Evolutionary conservation across 1,140 invertebrate species (phyloP).

Genomic region (Formica selysi): DNA sequence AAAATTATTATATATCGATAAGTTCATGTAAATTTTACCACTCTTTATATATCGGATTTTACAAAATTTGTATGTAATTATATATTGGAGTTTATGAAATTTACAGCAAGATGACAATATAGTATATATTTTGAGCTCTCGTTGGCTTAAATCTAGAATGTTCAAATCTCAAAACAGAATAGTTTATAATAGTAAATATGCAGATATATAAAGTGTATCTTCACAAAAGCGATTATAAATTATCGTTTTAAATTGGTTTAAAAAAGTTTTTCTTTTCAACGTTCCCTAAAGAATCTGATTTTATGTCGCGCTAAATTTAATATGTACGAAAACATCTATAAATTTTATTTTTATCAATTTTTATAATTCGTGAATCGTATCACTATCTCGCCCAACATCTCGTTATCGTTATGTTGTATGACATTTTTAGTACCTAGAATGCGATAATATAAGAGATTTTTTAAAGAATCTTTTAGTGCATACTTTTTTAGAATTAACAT

Average conservation of each 20-base stretch:
- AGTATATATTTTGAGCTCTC: not conserved
- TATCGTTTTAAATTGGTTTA: slow-evolving; percentile 1
- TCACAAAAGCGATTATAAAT: slow-evolving; percentile 8
- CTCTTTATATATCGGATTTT: not conserved
- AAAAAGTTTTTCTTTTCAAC: not conserved
- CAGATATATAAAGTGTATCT: not conserved
- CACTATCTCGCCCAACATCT: not conserved
- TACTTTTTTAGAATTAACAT: not conserved
- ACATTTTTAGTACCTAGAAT: not conserved
- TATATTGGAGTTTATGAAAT: not conserved
- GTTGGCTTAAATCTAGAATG: not conserved
- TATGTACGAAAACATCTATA: not conserved
- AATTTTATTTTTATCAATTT: not conserved
- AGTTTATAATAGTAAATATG: not conserved
- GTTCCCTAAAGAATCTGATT: not conserved
- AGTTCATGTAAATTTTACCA: not conserved
- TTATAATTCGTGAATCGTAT: not conserved
- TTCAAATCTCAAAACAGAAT: not conserved
- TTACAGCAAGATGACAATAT: not conserved
- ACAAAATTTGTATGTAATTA: no score
- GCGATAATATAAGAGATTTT: not conserved
- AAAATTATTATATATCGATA: not conserved
- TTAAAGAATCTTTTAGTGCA: not conserved
- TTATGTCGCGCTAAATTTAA: not conserved
- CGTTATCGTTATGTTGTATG: not conserved